Percentiles rank a stretch among this genome's conserved stretches.
Conservation (phyloP, 2,888 invertebrate genomes). For the Rutpela maculata region DNA sequence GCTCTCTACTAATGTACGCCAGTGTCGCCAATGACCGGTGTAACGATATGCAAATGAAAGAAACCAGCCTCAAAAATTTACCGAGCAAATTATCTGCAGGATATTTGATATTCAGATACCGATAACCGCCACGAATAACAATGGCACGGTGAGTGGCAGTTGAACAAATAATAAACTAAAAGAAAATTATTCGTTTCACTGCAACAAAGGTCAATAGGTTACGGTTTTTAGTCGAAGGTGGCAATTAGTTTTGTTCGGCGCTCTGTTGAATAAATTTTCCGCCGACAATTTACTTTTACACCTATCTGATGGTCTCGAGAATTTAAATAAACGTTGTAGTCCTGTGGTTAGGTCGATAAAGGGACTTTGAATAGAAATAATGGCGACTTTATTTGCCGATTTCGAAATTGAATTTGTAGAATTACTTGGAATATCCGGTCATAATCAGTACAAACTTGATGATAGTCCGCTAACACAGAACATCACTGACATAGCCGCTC, state of each 20-base stretch:
- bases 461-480: too few species aligned
- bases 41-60: slow-evolving; percentile 7
- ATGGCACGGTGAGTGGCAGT: slow-evolving; percentile 32
- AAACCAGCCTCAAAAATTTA: slow-evolving; percentile 9
- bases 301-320: too few species aligned
- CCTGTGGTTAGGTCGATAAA: too few species aligned
- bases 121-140: slow-evolving; percentile 14
- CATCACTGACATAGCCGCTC: too few species aligned
- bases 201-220: not conserved
- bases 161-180: slow-evolving; percentile 36
- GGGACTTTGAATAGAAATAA: too few species aligned
- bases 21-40: not conserved
- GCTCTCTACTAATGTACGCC: not conserved
- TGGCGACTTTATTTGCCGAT: too few species aligned
- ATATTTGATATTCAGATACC: slow-evolving; percentile 25
- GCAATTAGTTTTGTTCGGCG: not conserved
- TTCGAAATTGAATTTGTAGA: too few species aligned
- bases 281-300: too few species aligned
- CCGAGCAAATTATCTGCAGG: slow-evolving; percentile 11
- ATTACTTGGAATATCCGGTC: too few species aligned
- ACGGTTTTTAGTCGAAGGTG: not conserved
- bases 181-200: not conserved
- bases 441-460: too few species aligned
- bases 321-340: too few species aligned
- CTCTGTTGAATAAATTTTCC: not conserved